Evolutionary conservation across 2,888 invertebrate genomes (phyloP), one percentile per base, ranked within the genome.

Genomic region (Pyrgus malvae): DNA sequence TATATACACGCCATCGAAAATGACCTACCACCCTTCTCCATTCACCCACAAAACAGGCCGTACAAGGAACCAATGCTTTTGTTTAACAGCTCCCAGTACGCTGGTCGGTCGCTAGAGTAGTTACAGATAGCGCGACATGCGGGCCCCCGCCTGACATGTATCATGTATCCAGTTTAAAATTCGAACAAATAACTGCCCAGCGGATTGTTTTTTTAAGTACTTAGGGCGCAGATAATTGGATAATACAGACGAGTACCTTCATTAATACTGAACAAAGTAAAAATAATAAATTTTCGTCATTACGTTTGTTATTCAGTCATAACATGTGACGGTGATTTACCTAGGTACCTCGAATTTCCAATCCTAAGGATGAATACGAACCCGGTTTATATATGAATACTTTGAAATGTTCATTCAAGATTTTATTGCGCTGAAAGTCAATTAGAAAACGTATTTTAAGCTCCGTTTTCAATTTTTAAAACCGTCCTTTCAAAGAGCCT

Each of bases 121-220:
- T 72, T 72, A 76, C 76, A 76, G 77, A 78, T 74, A 74, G 56
- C 65, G 72, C 72, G 67, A 76, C 76, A 75, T 78, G 78, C 77
- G 76, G 76, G 78, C 79, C 81, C 67, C 64, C 74, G 67, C 65
- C 69, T 74, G 76, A 75, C 79, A 79, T 80, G 78, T 85, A 81
- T 83, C 83, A 81, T 78, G 78, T 83, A 78, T 74, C 75, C 72
- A 74, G 69, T 75, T 78, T 71, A 68, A 72, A 77, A 72, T 76
- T 77, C 70, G 63, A 62, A 64, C 63, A 59, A 61, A 58, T 58
- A 59, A 59, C 59, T 61, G 58, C 56, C 61, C 57, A 56, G 55
- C 45, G 45, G n/a, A 53, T 53, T 53, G 46, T 55, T 46, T 44
- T 48, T 46, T 49, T 54, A 42, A 42, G 29, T 40, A 44, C 44